These are phyloP conservation scores for Boleophthalmus pectinirostris DNA, from an alignment of 2,113 vertebrate species.

Conservation along the genomic window DNA sequence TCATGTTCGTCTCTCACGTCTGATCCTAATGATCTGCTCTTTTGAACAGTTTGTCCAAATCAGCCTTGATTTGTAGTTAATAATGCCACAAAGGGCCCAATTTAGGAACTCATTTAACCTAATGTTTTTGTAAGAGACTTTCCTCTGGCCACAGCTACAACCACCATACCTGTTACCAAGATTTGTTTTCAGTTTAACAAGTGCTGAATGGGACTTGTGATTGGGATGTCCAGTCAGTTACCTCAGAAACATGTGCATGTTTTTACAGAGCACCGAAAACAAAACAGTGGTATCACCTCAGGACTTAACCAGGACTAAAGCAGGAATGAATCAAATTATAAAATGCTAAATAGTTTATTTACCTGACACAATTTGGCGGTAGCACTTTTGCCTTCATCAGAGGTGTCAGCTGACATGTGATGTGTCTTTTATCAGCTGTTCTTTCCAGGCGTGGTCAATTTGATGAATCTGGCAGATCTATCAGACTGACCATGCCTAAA, in stretches of 20 bases:
- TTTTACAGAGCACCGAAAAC: conserved; percentile 8
- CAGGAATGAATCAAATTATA: background rate
- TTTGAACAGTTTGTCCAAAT: conserved; percentile 62
- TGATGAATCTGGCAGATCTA: too few relatives aligned
- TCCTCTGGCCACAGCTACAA: conserved; percentile 45
- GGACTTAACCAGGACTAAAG: background rate
- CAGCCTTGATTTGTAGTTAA: conserved; percentile 65
- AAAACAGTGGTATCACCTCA: background rate
- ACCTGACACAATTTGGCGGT: too few relatives aligned
- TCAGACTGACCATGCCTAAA: too few relatives aligned
- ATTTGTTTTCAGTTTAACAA: conserved; percentile 33
- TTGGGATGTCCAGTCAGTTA: conserved; percentile 42
- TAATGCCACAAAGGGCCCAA: conserved; percentile 73
- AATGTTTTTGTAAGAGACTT: conserved; percentile 69
- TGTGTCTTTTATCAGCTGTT: too few relatives aligned
- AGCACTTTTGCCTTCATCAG: too few relatives aligned
- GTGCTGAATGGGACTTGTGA: conserved; percentile 29
- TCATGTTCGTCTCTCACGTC: conserved; percentile 26
- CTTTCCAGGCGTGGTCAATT: too few relatives aligned
- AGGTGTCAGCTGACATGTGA: too few relatives aligned
- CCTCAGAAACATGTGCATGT: conserved; percentile 52
- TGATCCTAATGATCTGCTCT: conserved; percentile 59
- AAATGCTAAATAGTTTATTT: too few relatives aligned
- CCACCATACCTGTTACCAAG: conserved; percentile 44
- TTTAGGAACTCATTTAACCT: conserved; percentile 70